phyloP scores from a whole-genome alignment of 2,888 invertebrate species.

The Hypomecis punctinalis region DNA sequence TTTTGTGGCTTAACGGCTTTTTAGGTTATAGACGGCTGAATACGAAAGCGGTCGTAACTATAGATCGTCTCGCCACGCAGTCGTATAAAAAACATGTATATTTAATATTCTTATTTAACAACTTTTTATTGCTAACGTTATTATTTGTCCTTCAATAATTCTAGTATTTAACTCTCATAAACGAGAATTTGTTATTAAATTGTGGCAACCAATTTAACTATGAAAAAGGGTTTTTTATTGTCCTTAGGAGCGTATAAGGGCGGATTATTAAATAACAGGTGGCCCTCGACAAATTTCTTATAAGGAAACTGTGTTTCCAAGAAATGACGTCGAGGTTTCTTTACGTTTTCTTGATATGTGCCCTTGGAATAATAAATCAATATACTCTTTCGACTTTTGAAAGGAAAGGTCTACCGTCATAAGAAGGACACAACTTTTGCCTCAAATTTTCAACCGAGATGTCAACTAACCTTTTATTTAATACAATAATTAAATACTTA shows the following conservation, averaged over 20 bases:
- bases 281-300: constrained; percentile 26
- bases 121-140: no score
- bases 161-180: neutral
- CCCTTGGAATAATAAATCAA: constrained; percentile 41
- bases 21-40: no score
- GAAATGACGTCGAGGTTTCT: constrained; percentile 33
- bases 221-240: constrained; percentile 37
- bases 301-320: constrained; percentile 34
- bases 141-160: no score
- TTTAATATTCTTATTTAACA: no score
- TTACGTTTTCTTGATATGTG: constrained; percentile 33
- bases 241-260: constrained; percentile 32
- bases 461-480: constrained; percentile 10
- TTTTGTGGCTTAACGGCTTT: no score
- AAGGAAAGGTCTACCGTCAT: neutral
- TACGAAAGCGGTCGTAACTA: no score
- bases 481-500: neutral
- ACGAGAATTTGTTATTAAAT: constrained; percentile 1
- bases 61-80: no score
- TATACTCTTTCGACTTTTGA: constrained; percentile 27
- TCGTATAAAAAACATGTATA: no score
- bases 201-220: constrained; percentile 30
- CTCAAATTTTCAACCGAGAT: neutral
- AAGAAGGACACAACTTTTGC: constrained; percentile 14
- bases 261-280: constrained; percentile 38